Conservation (phyloP, 2,797 vertebrate genomes). For the Sebastes glaucus region DNA sequence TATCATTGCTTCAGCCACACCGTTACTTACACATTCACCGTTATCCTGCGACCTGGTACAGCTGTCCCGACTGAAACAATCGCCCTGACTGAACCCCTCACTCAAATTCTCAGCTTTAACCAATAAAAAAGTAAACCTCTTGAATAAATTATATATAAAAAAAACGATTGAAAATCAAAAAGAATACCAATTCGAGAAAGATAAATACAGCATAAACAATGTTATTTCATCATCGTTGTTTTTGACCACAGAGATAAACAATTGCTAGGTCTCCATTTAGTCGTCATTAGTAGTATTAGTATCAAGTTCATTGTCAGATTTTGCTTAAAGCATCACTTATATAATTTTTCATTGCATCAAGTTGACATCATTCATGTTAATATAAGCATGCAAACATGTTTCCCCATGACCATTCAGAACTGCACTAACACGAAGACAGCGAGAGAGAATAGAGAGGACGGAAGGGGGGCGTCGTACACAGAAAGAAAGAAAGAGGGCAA, state of each 20-base stretch:
- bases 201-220: constrained; percentile 81
- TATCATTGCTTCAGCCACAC: constrained; percentile 71
- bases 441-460: constrained; percentile 23
- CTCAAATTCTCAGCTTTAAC: constrained; percentile 73
- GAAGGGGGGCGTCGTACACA: background rate
- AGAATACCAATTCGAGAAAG: constrained; percentile 72
- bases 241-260: constrained; percentile 72
- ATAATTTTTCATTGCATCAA: constrained; percentile 84
- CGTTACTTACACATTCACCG: constrained; percentile 67
- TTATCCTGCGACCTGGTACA: constrained; percentile 59
- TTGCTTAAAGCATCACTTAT: constrained; percentile 82
- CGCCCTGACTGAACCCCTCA: constrained; percentile 65
- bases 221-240: constrained; percentile 73
- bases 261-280: constrained; percentile 73
- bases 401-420: constrained; percentile 81
- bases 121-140: constrained; percentile 84
- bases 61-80: constrained; percentile 60
- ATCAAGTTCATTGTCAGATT: constrained; percentile 80
- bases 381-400: constrained; percentile 87
- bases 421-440: constrained; percentile 76
- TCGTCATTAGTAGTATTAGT: constrained; percentile 84
- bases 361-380: constrained; percentile 88
- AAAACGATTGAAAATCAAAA: constrained; percentile 62
- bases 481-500: constrained; percentile 48
- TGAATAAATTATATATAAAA: constrained; percentile 76